phyloP scores from a whole-genome alignment of 2,888 invertebrate species.

The Villa cingulata region DNA sequence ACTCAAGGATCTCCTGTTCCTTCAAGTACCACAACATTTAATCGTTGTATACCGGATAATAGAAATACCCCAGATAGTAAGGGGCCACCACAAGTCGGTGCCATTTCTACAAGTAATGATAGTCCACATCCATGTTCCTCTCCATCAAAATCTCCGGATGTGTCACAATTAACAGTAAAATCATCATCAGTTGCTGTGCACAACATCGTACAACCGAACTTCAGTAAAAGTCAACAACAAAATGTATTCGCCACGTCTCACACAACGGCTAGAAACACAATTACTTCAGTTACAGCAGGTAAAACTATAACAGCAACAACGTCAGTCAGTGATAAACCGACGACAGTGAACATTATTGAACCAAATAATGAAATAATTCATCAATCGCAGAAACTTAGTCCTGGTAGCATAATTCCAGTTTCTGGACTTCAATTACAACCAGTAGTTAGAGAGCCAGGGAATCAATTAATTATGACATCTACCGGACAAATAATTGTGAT shows the following conservation, averaged over 20 bases:
- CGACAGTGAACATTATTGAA: not conserved
- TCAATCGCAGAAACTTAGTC: constrained; percentile 4
- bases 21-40: constrained; percentile 36
- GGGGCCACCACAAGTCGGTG: constrained; percentile 68
- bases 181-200: constrained; percentile 6
- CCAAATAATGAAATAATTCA: constrained; percentile 4
- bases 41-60: constrained; percentile 37
- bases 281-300: constrained; percentile 62
- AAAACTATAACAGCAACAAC: constrained; percentile 63
- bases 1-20: constrained; percentile 34
- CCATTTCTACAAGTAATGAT: constrained; percentile 71
- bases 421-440: constrained; percentile 25
- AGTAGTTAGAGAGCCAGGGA: constrained; percentile 21
- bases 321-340: constrained; percentile 35
- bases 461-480: constrained; percentile 36
- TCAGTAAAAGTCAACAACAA: constrained; percentile 12
- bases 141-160: constrained; percentile 37
- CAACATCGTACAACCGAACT: constrained; percentile 35
- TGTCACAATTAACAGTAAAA: constrained; percentile 20
- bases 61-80: constrained; percentile 42
- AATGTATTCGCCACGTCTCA: constrained; percentile 34
- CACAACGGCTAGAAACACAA: constrained; percentile 65
- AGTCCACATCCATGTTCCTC: constrained; percentile 54
- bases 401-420: constrained; percentile 18
- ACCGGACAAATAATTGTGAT: constrained; percentile 35